Conservation (phyloP, 2,888 invertebrate species). For the Drosophila rubida region DNA sequence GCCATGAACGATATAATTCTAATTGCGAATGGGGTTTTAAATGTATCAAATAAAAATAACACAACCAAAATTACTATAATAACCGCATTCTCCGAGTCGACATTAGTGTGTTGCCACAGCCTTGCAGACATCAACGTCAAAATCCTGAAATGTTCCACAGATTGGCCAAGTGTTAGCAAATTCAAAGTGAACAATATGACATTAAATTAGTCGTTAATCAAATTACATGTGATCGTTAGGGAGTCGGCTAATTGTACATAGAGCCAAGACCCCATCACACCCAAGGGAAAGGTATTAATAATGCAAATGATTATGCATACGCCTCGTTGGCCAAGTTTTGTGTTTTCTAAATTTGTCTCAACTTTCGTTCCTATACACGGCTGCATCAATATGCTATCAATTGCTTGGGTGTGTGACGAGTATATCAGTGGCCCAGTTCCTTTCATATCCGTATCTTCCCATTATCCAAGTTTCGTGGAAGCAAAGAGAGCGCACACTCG, state of each 20-base stretch:
- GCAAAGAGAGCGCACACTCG: constrained; percentile 1
- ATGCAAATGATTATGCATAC: constrained; percentile 18
- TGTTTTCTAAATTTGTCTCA: constrained; percentile 8
- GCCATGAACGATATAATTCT: constrained; percentile 58
- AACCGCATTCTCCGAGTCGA: neutral
- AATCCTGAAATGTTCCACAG: too few relatives aligned
- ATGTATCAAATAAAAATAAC: constrained; percentile 8
- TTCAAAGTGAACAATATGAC: neutral
- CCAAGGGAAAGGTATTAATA: too few relatives aligned
- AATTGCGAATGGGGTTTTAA: constrained; percentile 45
- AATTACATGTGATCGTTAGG: too few relatives aligned
- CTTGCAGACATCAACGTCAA: neutral
- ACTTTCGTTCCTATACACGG: constrained; percentile 1
- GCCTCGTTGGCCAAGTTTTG: constrained; percentile 7
- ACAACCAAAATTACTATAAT: constrained; percentile 15
- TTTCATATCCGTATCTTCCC: constrained; percentile 35
- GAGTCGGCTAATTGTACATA: too few relatives aligned
- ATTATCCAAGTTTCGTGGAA: constrained; percentile 35
- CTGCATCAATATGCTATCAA: constrained; percentile 6
- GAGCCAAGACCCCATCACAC: too few relatives aligned
- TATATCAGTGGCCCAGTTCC: constrained; percentile 25
- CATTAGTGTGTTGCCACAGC: neutral
- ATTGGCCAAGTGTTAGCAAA: neutral
- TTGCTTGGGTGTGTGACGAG: constrained; percentile 19
- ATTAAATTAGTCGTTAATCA: neutral